Conservation (phyloP, 2,888 invertebrate genomes). For the Sicus ferrugineus region DNA sequence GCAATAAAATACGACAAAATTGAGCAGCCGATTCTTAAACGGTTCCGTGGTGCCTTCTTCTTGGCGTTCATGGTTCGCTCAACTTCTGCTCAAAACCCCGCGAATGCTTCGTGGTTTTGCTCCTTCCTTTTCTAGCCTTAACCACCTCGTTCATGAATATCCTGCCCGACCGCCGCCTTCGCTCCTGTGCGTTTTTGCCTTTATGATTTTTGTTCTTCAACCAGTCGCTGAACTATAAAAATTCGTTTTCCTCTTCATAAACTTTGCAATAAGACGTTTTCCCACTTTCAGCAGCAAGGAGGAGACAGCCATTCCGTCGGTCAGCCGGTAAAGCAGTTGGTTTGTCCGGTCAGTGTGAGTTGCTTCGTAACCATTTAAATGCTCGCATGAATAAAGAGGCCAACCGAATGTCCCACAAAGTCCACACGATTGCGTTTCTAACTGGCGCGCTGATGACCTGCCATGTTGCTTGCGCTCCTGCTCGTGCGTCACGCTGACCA, state of each 20-base stretch:
- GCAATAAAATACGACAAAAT: too few relatives aligned
- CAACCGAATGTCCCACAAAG: conserved; percentile 56
- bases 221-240: conserved; percentile 32
- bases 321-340: background rate
- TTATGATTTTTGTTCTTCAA: conserved; percentile 28
- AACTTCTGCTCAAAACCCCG: too few relatives aligned
- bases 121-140: too few relatives aligned
- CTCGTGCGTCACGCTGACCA: background rate
- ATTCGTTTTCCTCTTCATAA: conserved; percentile 55
- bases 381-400: conserved; percentile 53
- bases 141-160: conserved; percentile 22
- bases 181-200: conserved; percentile 5
- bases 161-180: conserved; percentile 1
- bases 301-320: background rate
- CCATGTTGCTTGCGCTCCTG: background rate
- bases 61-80: too few relatives aligned
- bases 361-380: conserved; percentile 11
- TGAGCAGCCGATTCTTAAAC: too few relatives aligned
- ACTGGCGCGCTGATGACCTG: conserved; percentile 11
- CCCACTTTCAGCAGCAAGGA: background rate
- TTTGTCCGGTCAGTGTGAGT: background rate
- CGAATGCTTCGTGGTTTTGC: too few relatives aligned
- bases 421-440: conserved; percentile 22
- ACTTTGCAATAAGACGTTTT: conserved; percentile 57
- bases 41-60: too few relatives aligned